Base-by-base conservation (phyloP, 2,113 vertebrate genomes). In the Scortum barcoo region DNA sequence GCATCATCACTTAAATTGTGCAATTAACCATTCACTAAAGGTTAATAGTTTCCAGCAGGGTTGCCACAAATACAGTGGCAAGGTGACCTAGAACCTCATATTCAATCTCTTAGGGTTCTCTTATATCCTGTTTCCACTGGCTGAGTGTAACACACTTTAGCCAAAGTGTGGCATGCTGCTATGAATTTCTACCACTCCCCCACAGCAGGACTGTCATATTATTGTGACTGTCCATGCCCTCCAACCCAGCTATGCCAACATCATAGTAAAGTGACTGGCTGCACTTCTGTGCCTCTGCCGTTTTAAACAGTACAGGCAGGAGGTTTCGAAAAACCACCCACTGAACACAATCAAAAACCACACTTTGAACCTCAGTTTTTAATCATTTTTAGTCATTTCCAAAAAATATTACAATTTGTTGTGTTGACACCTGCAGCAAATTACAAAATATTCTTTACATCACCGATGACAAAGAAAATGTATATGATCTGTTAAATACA, bases 41-140 rank as follows among this genome's bases (percentile, higher is more conserved):
- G 67, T 65, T 66, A 66, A 76, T 53, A 51, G 33, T 80, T 56
- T 77, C 85, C 63, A 71, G 61, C 24, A 72, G 72, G 19, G 66
- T 82, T 72, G 13, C 71, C 65, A 76, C 53, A 84, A 66, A 73
- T 66, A 40, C 51, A 83, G 30, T 36, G 33, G 65, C 28, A 70
- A 65, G 51, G 44, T 80, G 56, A 76, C 71, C 48, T 42, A 88
- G 40, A 84, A 72, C 44, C 19, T 70, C 33, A 16, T 5, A 76
- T 53, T 10, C 38, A 54, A 48, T 51, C 69, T 63, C 10, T 30
- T 61, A 20, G 20, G 66, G 46, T 72, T 87, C 61, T 76, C 68
- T 19, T 44, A 14, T 9, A 57, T 68, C 8, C 56, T 22, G 33
- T 63, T 60, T 62, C 30, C 46, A 42, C 57, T 48, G 42, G 20